Base-by-base conservation (phyloP, 2,113 vertebrate genomes). In the Lepisosteus osseus region DNA sequence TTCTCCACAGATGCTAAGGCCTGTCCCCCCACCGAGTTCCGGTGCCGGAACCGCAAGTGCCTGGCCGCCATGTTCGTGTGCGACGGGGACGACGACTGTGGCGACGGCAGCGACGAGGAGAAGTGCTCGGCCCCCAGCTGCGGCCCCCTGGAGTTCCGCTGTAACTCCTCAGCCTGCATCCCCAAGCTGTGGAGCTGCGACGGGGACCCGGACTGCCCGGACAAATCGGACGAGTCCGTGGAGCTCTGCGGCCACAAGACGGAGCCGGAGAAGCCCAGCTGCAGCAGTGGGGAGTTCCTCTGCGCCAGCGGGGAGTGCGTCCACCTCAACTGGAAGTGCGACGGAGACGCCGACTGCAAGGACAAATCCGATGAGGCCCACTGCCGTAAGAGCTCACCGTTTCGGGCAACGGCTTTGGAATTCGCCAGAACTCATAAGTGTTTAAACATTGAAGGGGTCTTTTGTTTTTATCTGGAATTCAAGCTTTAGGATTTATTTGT, bases 321-420 rank as follows among this genome's bases (percentile, higher is more conserved):
- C 77, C 96, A 94, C 80, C 90, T 93, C 69, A 94, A 93, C 91
- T 99, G 97, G 97, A 98, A 95, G 83, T 99, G 97, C 0, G 97
- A 99, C 0, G 96, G 97, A 0, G 96, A 97, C 0, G 91, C 91
- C 3, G 97, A 99, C 90, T 99, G 97, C 91, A 98, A 98, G 84
- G 97, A 99, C 86, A 95, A 96, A 80, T 98, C 96, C 0, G 97
- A 99, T 3, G 97, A 99, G 84, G 87, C 89, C 75, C 92, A 93
- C 78, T 99, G 97, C 84, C 89, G 97, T 99, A 90, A 96, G 96
- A 94, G 63, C 13, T n/a, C 29, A 4, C 41, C 3, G 6, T 15
- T 41, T 7, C 9, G 29, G 1, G 4, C 43, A 1, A 5, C n/a
- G 13, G 47, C 47, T 29, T 29, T 29, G 29, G 29, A 29, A 29